Percentiles rank a stretch among this genome's conserved stretches.
Evolutionary conservation across 2,113 vertebrate genomes (phyloP).

Genomic region (Xerus inauris): DNA sequence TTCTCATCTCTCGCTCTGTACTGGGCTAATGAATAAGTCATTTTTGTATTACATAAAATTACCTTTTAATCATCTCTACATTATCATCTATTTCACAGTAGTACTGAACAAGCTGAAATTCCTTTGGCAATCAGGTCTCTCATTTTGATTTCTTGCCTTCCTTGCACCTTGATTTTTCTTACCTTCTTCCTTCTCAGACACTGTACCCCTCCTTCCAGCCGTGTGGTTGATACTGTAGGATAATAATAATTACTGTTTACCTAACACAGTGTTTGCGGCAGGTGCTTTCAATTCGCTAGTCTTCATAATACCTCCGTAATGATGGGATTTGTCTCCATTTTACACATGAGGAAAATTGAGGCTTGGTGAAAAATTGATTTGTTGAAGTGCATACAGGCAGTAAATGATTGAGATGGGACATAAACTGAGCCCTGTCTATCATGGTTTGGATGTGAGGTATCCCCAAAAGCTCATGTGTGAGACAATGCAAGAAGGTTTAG

Average conservation of each 20-base stretch:
- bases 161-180: background rate
- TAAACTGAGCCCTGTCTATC: background rate
- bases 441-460: no score
- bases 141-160: constrained; percentile 28
- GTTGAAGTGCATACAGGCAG: background rate
- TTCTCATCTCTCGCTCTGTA: constrained; percentile 73
- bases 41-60: constrained; percentile 81
- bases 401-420: background rate
- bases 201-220: background rate
- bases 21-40: constrained; percentile 78
- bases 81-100: constrained; percentile 68
- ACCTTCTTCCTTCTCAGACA: background rate
- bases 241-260: background rate
- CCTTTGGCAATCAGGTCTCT: constrained; percentile 59
- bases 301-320: background rate
- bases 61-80: constrained; percentile 54
- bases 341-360: background rate
- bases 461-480: no score
- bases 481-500: no score
- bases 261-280: background rate
- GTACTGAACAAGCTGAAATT: constrained; percentile 45
- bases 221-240: background rate
- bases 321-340: background rate
- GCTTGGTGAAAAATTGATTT: background rate
- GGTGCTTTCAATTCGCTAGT: background rate